Conservation (phyloP, 2,113 vertebrate species). For the Scytalopus superciliaris region DNA sequence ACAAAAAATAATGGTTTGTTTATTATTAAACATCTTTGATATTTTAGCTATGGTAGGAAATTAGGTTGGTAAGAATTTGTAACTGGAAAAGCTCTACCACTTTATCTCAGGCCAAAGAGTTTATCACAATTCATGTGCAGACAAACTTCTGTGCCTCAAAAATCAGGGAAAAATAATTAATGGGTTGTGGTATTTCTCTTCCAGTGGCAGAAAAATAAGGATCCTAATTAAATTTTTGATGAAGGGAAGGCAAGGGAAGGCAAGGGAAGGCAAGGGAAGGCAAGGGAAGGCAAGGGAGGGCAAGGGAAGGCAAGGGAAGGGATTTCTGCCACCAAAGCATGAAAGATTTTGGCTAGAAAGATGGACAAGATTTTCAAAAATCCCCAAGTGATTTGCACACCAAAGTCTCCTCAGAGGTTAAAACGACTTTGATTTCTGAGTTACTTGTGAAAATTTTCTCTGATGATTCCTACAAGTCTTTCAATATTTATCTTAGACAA, state of each 20-base stretch:
- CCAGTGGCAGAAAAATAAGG: conserved; percentile 8
- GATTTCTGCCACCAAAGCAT: neutral
- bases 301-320: no score
- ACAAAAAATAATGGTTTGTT: conserved; percentile 15
- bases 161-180: conserved; percentile 7
- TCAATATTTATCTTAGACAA: conserved; percentile 30
- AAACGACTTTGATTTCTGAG: conserved; percentile 28
- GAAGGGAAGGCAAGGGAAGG: neutral
- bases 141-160: neutral
- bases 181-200: neutral
- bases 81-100: neutral
- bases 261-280: neutral
- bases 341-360: conserved; percentile 38
- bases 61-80: neutral
- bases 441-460: conserved; percentile 22
- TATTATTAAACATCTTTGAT: neutral
- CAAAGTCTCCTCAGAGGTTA: conserved; percentile 38
- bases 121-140: neutral
- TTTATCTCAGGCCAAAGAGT: conserved; percentile 41
- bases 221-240: conserved; percentile 31
- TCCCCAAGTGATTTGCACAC: conserved; percentile 7
- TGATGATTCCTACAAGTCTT: conserved; percentile 15
- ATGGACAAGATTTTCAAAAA: conserved; percentile 20
- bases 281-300: neutral
- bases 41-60: neutral